These are phyloP conservation scores for Parapsyche elsis DNA, from an alignment of 1,140 invertebrate species.

Conservation along the genomic window DNA sequence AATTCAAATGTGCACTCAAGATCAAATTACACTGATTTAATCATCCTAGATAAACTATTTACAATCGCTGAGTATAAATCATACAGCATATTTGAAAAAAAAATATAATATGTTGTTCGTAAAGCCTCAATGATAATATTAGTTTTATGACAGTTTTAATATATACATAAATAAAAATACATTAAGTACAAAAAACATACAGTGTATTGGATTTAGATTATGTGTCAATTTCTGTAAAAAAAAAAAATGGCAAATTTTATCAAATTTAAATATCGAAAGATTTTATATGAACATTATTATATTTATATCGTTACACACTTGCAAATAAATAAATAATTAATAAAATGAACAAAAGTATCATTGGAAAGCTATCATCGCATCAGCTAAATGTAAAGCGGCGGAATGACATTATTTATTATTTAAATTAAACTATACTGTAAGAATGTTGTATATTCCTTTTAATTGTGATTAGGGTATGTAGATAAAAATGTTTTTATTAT, in stretches of 20 bases:
- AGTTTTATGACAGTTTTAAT: no score
- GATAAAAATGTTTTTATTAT: conserved; percentile 2
- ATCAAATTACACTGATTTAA: no score
- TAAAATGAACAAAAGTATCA: background rate
- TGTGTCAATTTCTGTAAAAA: conserved; percentile 3
- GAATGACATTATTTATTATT: conserved; percentile 18
- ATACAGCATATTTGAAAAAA: no score
- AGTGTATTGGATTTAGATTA: background rate
- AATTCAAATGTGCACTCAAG: no score
- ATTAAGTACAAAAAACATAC: background rate
- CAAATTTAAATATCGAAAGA: background rate
- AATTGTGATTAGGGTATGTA: conserved; percentile 4
- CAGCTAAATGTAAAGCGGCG: conserved; percentile 1
- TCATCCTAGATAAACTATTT: no score
- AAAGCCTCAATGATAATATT: no score
- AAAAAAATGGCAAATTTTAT: background rate
- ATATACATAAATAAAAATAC: background rate
- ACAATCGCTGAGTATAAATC: no score
- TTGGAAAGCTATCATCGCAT: conserved; percentile 10
- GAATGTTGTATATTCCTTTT: conserved; percentile 15
- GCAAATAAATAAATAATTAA: background rate
- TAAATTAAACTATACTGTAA: background rate
- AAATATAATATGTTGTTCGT: no score
- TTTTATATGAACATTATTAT: conserved; percentile 2
- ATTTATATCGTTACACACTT: no score